phyloP scores from a whole-genome alignment of 2,888 invertebrate genomes.

The Blera fallax region DNA sequence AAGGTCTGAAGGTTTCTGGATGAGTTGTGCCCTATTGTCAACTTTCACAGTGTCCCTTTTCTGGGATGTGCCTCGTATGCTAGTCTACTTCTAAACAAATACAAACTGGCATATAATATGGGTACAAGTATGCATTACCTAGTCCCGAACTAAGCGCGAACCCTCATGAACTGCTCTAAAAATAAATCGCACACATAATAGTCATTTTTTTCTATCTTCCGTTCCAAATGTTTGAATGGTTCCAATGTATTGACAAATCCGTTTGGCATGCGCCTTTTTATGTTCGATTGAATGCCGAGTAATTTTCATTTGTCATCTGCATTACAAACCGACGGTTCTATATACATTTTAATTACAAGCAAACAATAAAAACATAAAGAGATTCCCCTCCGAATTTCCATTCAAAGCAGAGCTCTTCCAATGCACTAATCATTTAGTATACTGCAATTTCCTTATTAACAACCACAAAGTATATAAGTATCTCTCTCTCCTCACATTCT shows the following conservation, averaged over 20 bases:
- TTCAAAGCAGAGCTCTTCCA: slow-evolving; percentile 28
- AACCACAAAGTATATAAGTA: slow-evolving; percentile 15
- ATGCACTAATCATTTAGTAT: slow-evolving; percentile 63
- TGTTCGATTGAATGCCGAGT: slow-evolving; percentile 9
- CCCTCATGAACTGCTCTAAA: background rate
- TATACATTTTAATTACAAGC: background rate
- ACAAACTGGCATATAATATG: too few relatives aligned
- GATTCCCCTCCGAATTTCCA: slow-evolving; percentile 9
- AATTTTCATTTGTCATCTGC: background rate
- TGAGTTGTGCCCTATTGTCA: too few relatives aligned
- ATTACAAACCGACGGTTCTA: background rate
- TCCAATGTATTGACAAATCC: background rate
- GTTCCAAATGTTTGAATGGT: slow-evolving; percentile 12
- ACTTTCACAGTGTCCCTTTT: too few relatives aligned
- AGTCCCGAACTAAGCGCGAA: background rate
- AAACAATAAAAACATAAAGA: background rate
- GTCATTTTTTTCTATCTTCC: background rate
- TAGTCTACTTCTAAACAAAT: too few relatives aligned
- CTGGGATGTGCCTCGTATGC: too few relatives aligned
- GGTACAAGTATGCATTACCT: background rate
- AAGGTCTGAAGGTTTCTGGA: too few relatives aligned
- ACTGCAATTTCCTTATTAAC: slow-evolving; percentile 70
- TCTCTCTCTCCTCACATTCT: background rate
- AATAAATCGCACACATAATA: background rate
- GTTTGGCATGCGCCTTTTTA: slow-evolving; percentile 10